phyloP scores from a whole-genome alignment of 2,797 vertebrate species.

The Lates japonicus region DNA sequence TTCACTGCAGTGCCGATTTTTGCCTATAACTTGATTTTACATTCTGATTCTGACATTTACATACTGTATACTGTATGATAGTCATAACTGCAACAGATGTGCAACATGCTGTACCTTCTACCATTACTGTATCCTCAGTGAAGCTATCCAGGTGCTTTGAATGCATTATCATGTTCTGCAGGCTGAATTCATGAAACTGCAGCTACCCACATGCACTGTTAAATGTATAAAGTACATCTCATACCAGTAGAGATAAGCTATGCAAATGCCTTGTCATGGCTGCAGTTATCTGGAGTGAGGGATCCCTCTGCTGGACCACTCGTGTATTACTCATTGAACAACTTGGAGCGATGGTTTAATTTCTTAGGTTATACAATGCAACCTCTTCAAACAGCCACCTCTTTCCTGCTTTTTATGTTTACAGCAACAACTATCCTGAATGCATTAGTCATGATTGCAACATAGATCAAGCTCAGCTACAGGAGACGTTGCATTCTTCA shows the following conservation, averaged over 20 bases:
- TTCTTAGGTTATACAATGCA: constrained; percentile 9
- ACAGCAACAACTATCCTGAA: not conserved
- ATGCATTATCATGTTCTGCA: constrained; percentile 44
- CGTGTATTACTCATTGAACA: not conserved
- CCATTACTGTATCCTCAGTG: constrained; percentile 44
- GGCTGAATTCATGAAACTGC: constrained; percentile 25
- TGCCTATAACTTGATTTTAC: constrained; percentile 52
- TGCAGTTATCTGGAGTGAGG: constrained; percentile 57
- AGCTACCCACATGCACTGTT: constrained; percentile 36
- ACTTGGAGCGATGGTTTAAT: not conserved
- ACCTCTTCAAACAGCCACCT: constrained; percentile 26
- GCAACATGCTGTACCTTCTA: constrained; percentile 29
- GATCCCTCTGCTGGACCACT: constrained; percentile 74
- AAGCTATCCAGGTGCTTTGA: constrained; percentile 56
- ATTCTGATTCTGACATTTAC: constrained; percentile 25
- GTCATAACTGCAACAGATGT: constrained; percentile 1
- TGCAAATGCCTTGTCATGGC: constrained; percentile 75
- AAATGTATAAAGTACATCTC: constrained; percentile 54
- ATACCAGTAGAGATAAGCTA: constrained; percentile 57
- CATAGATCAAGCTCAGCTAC: constrained; percentile 9
- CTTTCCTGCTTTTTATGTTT: constrained; percentile 15
- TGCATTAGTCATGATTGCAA: not conserved
- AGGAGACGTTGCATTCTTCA: constrained; percentile 21
- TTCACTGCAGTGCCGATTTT: constrained; percentile 63
- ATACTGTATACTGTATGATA: not conserved